Evolutionary conservation across 2,113 vertebrate genomes (phyloP), one percentile per base, ranked within the genome.

Genomic region (Esox niger): DNA sequence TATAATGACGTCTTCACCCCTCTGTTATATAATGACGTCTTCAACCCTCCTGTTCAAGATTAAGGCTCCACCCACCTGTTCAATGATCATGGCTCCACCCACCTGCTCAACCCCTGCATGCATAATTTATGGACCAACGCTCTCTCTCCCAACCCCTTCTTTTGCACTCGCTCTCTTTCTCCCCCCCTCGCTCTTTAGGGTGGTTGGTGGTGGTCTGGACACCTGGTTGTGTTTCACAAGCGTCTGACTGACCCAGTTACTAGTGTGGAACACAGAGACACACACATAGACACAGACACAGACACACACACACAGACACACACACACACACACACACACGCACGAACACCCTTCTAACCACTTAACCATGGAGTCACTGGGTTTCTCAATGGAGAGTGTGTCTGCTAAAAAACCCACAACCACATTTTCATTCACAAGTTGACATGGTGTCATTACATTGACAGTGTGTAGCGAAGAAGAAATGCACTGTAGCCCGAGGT

Each of bases 201-300:
- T 33, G 32, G 32, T 6, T 13, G 82, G 79, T 26, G 63, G 76
- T 55, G 71, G 77, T 70, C 59, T 71, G 76, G 80, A 87, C 80
- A 87, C 87, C 83, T 84, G 82, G 80, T 82, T 84, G 83, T 86
- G 83, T 86, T 87, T 88, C 85, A 86, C 68, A 30, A 82, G 80
- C 79, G 79, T 73, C 47, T 81, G 81, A 73, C 85, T 84, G 85
- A 88, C 87, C 85, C 76, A 82, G 73, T 82, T 86, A 72, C 72
- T 86, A 77, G 82, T 81, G 78, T 74, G 21, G 47, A 20, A 49
- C 47, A 21, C 47, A 21, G 17, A 49, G 6, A 3, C 35, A 38
- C 35, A 38, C n/a, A n/a, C n/a, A n/a, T n/a, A n/a, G n/a, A n/a
- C n/a, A n/a, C n/a, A n/a, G n/a, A n/a, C n/a, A n/a, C n/a, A n/a